Evolutionary conservation across 2,888 invertebrate species (phyloP), one percentile per base, ranked within the genome.

Genomic region (Limenitis camilla): DNA sequence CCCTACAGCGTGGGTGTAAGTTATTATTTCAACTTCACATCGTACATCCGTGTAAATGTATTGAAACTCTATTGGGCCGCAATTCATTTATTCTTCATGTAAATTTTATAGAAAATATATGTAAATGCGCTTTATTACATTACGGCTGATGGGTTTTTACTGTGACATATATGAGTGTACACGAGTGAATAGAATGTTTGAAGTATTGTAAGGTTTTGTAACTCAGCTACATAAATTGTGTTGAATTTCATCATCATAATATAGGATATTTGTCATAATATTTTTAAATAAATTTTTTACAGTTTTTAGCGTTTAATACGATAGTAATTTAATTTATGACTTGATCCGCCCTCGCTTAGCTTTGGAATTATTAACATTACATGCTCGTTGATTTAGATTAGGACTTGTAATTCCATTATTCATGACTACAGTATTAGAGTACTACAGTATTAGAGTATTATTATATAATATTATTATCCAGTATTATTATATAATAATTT

Each of bases 61-160:
- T 44, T 45, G 43, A 41, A 40, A 39, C 31, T 67, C 67, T 65
- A 72, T 71, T 69, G 66, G 68, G 64, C 61, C 66, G 65, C 77
- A 76, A 78, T 81, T 79, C 79, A 79, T 83, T 81, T 77, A 76
- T 79, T 78, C 76, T 67, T 75, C 77, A 84, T 85, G 83, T 80
- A 83, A 85, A 85, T 85, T 76, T 83, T 76, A 84, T 84, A 81
- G 81, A 76, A 76, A 79, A 78, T 81, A 76, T 84, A 85, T 85
- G 85, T 83, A 80, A 84, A 86, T 86, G 73, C 69, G 69, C 68
- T 74, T 78, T 84, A 85, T 83, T 82, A 80, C 79, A 82, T 85
- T 81, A 81, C 76, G 70, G 68, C 67, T 70, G 72, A 81, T 75
- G 76, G 75, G 74, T 77, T 78, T 81, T 78, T 74, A 78, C 72